These are phyloP conservation scores for Ophion ellenae DNA, from an alignment of 2,888 invertebrate species.

Conservation along the genomic window DNA sequence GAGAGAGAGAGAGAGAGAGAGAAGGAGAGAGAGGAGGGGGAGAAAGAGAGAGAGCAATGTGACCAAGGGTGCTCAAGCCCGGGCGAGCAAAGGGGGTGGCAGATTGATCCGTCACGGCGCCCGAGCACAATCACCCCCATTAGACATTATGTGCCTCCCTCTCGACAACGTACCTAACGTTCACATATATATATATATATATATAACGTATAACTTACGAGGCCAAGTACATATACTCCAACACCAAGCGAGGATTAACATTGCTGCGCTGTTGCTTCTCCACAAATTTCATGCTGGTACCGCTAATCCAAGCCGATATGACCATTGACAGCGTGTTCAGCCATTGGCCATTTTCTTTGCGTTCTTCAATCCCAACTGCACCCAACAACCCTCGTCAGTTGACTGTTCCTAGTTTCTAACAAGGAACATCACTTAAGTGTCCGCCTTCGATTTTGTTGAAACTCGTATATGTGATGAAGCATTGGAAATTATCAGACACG, in stretches of 20 bases:
- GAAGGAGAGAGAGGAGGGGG: constrained; percentile 45
- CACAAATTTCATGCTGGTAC: constrained; percentile 53
- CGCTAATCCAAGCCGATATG: constrained; percentile 33
- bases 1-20: constrained; percentile 22
- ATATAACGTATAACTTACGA: constrained; percentile 63
- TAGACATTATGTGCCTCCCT: constrained; percentile 82
- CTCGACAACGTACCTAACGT: constrained; percentile 62
- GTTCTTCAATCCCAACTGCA: neutral
- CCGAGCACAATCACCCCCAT: constrained; percentile 83
- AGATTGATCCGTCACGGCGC: constrained; percentile 83
- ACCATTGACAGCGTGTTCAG: constrained; percentile 16
- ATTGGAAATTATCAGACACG: too few relatives aligned
- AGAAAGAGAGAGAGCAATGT: constrained; percentile 46
- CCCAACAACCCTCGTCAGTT: neutral
- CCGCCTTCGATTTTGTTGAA: too few relatives aligned
- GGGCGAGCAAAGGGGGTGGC: constrained; percentile 79
- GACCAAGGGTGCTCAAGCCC: constrained; percentile 68
- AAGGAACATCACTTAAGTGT: too few relatives aligned
- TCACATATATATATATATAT: neutral
- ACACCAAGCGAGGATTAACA: constrained; percentile 58
- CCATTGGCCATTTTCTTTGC: constrained; percentile 14
- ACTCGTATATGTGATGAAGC: too few relatives aligned
- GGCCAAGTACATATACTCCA: constrained; percentile 70
- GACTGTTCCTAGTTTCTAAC: neutral
- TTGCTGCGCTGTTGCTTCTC: constrained; percentile 64